Conservation (phyloP, 1,140 invertebrate species). For the Lepidurus packardi region DNA sequence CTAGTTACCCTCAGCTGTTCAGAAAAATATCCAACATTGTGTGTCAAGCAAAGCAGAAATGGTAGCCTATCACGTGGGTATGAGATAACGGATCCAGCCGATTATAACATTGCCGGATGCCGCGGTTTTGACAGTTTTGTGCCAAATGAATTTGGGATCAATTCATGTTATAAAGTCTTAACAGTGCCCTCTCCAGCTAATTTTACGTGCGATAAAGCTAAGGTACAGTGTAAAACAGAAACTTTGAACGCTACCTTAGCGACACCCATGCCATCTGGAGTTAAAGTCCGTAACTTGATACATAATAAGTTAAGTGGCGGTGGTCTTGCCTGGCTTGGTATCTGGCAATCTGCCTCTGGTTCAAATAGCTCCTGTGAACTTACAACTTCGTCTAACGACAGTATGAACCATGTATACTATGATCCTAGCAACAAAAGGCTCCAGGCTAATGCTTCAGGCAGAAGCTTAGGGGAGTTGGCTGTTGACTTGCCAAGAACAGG, state of each 20-base stretch:
- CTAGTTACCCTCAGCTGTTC: not conserved
- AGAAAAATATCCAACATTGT: not conserved
- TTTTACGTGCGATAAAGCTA: not conserved
- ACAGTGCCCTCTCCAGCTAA: not conserved
- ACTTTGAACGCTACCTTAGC: not conserved
- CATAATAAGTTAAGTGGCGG: not conserved
- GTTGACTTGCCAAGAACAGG: too few species aligned
- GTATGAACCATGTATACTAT: too few species aligned
- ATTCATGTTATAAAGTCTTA: not conserved
- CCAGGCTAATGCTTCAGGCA: too few species aligned
- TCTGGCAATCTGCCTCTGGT: not conserved
- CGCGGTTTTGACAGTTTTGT: not conserved
- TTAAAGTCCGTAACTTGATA: not conserved
- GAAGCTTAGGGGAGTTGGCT: too few species aligned
- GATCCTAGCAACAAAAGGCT: too few species aligned
- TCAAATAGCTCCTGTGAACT: not conserved
- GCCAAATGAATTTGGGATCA: not conserved
- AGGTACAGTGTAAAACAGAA: not conserved
- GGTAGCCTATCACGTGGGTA: not conserved
- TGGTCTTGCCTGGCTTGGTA: not conserved
- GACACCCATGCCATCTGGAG: not conserved
- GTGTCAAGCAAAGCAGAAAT: not conserved
- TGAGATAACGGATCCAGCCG: not conserved
- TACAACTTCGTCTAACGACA: too few species aligned
- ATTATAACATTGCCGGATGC: not conserved